Base-by-base conservation (phyloP, 2,797 vertebrate genomes). In the Buceros bicornis region DNA sequence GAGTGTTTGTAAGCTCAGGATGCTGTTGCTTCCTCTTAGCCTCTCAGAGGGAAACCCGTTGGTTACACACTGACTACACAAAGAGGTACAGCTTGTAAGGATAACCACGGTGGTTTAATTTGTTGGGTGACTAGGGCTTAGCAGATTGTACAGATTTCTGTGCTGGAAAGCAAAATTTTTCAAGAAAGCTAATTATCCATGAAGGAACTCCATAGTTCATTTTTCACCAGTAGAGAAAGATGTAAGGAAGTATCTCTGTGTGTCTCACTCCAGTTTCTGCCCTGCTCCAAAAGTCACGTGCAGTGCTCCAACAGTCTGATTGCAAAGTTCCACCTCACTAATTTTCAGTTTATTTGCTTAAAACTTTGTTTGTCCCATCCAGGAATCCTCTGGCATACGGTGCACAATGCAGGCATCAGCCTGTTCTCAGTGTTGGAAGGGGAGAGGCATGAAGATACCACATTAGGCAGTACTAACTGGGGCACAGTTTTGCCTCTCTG, bases 191-290 rank as follows among this genome's bases (percentile, higher is more conserved):
- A 43, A 51, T 87, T 80, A n/a, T 50, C n/a, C 9, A 20, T 10
- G 14, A 62, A 62, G 42, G 12, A 40, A 5, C 64, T 43, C 11
- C 20, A n/a, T 8, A n/a, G 11, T 16, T 79, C 14, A 31, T 57
- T 50, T 78, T 61, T 60, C 8, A 8, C 13, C 11, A 19, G 14
- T 14, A 69, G 13, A 62, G 8, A 15, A 62, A 76, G 4, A 1
- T 4, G 0, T 26, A 42, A 74, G 20, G 8, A 80, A 17, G 15
- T 10, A 58, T 1, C 4, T 56, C 6, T 9, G 5, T 35, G 11
- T 47, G 18, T 31, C 5, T 42, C 8, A 17, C 9, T 40, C 4
- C 1, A 0, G 13, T 70, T 54, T 21, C 51, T 88, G 29, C 6
- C 6, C 3, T 78, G 28, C 17, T n/a, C 5, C 11, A 42, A 33